A percentile compares a stretch with the other conserved stretches of the same genome.
Conservation (phyloP, 2,888 invertebrate species). For the Hecatera dysodea region DNA sequence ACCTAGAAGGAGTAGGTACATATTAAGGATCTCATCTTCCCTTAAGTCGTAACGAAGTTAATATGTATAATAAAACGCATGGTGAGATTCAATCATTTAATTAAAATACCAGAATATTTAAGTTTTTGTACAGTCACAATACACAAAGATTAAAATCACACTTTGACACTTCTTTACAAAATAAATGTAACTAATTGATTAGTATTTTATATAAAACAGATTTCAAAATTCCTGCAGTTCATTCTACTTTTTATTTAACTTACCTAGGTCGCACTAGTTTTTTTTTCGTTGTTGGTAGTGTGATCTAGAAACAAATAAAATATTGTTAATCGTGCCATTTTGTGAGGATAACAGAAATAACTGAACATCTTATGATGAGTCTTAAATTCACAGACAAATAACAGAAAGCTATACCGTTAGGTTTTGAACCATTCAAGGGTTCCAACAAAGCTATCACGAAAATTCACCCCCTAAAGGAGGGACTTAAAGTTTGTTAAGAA, state of each 20-base stretch:
- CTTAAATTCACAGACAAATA: not conserved
- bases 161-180: not conserved
- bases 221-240: not conserved
- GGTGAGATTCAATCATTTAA: constrained; percentile 31
- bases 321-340: not conserved
- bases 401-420: not conserved
- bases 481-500: too few relatives aligned
- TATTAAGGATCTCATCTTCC: not conserved
- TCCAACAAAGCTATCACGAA: not conserved
- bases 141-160: constrained; percentile 3
- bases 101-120: not conserved
- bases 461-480: not conserved
- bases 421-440: not conserved
- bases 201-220: not conserved
- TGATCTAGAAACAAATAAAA: constrained; percentile 45
- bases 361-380: not conserved
- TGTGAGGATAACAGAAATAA: not conserved
- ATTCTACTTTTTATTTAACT: constrained; percentile 8
- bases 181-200: not conserved
- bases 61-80: constrained; percentile 10
- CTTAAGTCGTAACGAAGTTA: not conserved
- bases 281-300: constrained; percentile 18
- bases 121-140: constrained; percentile 14
- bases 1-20: too few relatives aligned
- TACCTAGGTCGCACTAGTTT: not conserved